These are phyloP conservation scores for Todus mexicanus DNA, from an alignment of 2,797 vertebrate genomes.

Conservation along the genomic window DNA sequence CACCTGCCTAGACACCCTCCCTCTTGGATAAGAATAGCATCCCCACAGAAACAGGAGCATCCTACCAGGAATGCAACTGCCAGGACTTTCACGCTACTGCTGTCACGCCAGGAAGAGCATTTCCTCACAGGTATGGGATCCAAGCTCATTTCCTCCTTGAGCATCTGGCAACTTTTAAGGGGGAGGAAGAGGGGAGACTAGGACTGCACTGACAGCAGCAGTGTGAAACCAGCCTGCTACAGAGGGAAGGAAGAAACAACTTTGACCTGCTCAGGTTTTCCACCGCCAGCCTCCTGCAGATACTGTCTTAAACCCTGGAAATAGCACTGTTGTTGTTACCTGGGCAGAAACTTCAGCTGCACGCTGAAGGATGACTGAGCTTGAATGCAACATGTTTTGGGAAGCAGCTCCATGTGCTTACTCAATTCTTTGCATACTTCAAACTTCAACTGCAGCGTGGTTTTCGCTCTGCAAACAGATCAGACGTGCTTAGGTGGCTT, in stretches of 20 bases:
- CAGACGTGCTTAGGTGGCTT: background rate
- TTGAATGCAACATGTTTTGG: conserved; percentile 84
- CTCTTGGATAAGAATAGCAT: background rate
- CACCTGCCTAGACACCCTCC: conserved; percentile 7
- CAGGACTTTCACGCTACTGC: background rate
- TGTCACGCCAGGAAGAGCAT: background rate
- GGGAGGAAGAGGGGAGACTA: background rate
- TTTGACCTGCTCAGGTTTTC: background rate
- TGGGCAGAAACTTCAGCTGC: conserved; percentile 89
- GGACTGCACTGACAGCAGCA: background rate
- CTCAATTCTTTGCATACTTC: conserved; percentile 85
- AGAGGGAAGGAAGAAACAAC: background rate
- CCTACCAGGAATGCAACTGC: background rate
- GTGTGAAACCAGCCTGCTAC: background rate
- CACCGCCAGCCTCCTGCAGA: background rate
- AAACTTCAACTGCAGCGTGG: conserved; percentile 81
- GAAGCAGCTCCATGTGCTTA: conserved; percentile 88
- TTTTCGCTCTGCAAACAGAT: conserved; percentile 78
- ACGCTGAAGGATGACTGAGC: conserved; percentile 80
- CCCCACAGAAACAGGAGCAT: background rate
- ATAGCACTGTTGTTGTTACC: conserved; percentile 69
- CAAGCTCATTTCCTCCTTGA: conserved; percentile 49
- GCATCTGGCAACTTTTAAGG: conserved; percentile 8
- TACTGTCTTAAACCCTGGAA: background rate
- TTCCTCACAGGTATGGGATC: background rate